Evolutionary conservation across 2,888 invertebrate genomes (phyloP).

Genomic region (Therioaphis trifolii): DNA sequence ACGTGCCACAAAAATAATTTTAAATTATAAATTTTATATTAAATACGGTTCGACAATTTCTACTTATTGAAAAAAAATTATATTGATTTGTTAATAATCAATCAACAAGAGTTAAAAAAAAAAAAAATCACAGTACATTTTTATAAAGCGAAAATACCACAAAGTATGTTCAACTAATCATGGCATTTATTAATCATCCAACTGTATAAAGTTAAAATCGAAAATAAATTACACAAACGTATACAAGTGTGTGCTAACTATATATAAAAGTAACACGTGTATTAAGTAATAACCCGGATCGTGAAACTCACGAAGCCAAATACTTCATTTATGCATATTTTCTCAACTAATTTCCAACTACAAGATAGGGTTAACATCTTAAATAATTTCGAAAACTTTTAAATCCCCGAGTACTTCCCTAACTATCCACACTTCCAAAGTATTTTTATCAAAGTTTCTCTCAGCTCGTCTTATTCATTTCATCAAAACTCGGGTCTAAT

Average conservation of each 20-base stretch:
- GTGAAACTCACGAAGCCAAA: neutral
- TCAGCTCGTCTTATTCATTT: constrained; percentile 16
- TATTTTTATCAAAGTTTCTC: constrained; percentile 41
- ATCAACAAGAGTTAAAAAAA: no score
- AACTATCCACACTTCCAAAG: constrained; percentile 25
- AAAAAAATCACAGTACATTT: no score
- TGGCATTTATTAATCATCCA: neutral
- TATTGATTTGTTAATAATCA: no score
- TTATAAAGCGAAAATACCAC: neutral
- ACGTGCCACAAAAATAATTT: no score
- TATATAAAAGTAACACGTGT: no score
- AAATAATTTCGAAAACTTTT: constrained; percentile 45
- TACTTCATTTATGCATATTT: constrained; percentile 33
- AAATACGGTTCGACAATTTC: no score
- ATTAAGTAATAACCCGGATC: constrained; percentile 15
- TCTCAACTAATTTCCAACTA: constrained; percentile 33
- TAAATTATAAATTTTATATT: no score
- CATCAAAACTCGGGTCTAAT: constrained; percentile 20
- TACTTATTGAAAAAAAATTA: no score
- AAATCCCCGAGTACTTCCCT: neutral
- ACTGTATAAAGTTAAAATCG: no score
- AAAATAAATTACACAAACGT: no score
- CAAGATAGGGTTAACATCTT: constrained; percentile 36
- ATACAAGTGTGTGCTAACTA: no score
- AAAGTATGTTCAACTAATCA: constrained; percentile 2